phyloP scores from a whole-genome alignment of 2,888 invertebrate genomes.

The Eumacrocentrus americanus region DNA sequence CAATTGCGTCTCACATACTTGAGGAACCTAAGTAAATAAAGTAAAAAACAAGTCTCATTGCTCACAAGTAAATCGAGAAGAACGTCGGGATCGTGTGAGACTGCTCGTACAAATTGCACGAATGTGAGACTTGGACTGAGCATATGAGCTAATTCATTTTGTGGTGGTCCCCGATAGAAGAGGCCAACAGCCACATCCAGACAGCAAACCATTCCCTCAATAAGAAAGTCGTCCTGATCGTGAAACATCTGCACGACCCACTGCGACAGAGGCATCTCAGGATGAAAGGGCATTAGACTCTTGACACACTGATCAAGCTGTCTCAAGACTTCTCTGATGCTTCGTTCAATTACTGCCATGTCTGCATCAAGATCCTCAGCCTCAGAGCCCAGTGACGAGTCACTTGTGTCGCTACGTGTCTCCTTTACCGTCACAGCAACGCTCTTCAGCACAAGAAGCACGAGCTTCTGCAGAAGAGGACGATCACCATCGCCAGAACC shows the following conservation, averaged over 20 bases:
- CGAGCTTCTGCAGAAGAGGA: conserved; percentile 82
- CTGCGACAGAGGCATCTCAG: conserved; percentile 85
- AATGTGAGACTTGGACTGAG: conserved; percentile 87
- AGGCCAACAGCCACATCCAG: conserved; percentile 87
- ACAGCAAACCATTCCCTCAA: conserved; percentile 91
- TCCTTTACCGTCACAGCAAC: conserved; percentile 90
- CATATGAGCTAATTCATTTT: conserved; percentile 80
- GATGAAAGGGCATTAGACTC: conserved; percentile 81
- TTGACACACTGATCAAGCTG: conserved; percentile 85
- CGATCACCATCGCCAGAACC: conserved; percentile 63
- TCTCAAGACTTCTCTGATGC: conserved; percentile 81
- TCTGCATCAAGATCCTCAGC: conserved; percentile 88
- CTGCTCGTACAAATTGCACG: conserved; percentile 82
- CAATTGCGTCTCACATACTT: conserved; percentile 85
- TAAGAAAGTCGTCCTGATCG: conserved; percentile 89
- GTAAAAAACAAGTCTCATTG: conserved; percentile 87
- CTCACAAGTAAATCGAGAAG: conserved; percentile 85
- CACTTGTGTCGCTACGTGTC: conserved; percentile 84
- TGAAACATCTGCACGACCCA: conserved; percentile 87
- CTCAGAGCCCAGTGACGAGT: conserved; percentile 83
- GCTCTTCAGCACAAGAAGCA: conserved; percentile 84
- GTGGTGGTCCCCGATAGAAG: conserved; percentile 80
- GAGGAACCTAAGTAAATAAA: conserved; percentile 82
- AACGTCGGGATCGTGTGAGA: conserved; percentile 81
- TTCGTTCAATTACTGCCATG: conserved; percentile 85